These are phyloP conservation scores for Pseudocheirus occidentalis DNA, from an alignment of 2,797 vertebrate genomes.

Conservation along the genomic window DNA sequence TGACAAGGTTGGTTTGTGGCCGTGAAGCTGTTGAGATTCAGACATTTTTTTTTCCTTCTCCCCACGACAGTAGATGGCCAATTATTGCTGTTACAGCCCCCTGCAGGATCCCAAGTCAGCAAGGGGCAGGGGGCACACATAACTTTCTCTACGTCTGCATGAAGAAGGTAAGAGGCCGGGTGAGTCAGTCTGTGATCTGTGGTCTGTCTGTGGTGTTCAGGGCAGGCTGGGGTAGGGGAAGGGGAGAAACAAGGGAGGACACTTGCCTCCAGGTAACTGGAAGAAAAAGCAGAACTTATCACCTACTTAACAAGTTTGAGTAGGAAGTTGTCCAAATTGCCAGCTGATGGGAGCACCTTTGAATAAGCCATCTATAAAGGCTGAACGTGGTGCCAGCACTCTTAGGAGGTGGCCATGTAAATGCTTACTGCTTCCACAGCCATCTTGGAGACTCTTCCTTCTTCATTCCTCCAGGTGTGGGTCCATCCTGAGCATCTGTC, in stretches of 20 bases:
- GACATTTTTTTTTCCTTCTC: too few species aligned
- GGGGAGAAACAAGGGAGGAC: not conserved
- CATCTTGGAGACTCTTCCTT: too few species aligned
- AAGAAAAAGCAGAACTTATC: not conserved
- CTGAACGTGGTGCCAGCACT: too few species aligned
- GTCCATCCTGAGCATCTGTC: not conserved
- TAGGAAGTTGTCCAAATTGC: not conserved
- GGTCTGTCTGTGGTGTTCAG: not conserved
- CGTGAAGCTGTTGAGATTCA: not conserved
- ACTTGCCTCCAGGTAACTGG: not conserved
- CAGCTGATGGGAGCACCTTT: not conserved
- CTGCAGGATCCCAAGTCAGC: too few species aligned
- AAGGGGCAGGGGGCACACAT: not conserved
- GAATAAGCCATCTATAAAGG: not conserved
- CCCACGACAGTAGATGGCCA: too few species aligned
- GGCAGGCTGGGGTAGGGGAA: too few species aligned
- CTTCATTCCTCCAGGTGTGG: too few species aligned
- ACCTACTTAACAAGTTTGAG: not conserved
- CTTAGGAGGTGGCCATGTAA: not conserved
- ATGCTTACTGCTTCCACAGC: not conserved
- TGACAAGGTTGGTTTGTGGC: not conserved
- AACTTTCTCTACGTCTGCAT: not conserved
- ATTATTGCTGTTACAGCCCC: too few species aligned
- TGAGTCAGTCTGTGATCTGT: too few species aligned
- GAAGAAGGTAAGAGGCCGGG: not conserved